phyloP scores from a whole-genome alignment of 2,797 vertebrate species.

The Myiotriccus ornatus region DNA sequence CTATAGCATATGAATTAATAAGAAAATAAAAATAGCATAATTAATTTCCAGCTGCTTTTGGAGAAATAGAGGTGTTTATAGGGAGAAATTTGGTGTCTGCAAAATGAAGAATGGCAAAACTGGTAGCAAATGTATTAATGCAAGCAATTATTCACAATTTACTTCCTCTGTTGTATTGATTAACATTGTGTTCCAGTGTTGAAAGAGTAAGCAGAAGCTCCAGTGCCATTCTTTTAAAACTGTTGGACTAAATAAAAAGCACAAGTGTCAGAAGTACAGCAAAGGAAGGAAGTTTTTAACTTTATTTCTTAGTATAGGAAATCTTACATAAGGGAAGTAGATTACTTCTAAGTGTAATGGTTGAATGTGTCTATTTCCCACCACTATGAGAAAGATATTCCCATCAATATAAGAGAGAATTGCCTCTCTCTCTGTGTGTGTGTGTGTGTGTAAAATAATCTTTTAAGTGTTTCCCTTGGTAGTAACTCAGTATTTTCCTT shows the following conservation, averaged over 20 bases:
- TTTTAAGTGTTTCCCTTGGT: neutral
- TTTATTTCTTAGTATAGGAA: neutral
- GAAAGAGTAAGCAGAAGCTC: neutral
- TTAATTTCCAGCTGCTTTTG: constrained; percentile 63
- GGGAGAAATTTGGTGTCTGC: neutral
- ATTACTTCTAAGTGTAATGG: neutral
- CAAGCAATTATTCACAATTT: neutral
- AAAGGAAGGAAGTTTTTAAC: neutral
- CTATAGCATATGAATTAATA: constrained; percentile 57
- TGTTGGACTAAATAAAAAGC: neutral
- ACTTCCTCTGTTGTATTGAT: neutral
- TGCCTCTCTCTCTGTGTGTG: rapidly evolving
- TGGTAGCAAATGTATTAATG: neutral
- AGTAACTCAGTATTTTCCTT: neutral
- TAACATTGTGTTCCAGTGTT: neutral
- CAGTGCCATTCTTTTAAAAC: neutral
- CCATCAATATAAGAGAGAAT: neutral
- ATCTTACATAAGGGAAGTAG: neutral
- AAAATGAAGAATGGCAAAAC: constrained; percentile 26
- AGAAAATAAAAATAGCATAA: constrained; percentile 54
- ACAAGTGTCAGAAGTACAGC: neutral
- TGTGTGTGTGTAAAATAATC: neutral
- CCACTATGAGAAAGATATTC: neutral
- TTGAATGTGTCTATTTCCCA: neutral
- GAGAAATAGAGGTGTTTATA: constrained; percentile 40